A percentile compares a stretch with the other conserved stretches of the same genome.
These are phyloP conservation scores for Ellobius talpinus DNA, from an alignment of 2,113 vertebrate species.

Conservation along the genomic window DNA sequence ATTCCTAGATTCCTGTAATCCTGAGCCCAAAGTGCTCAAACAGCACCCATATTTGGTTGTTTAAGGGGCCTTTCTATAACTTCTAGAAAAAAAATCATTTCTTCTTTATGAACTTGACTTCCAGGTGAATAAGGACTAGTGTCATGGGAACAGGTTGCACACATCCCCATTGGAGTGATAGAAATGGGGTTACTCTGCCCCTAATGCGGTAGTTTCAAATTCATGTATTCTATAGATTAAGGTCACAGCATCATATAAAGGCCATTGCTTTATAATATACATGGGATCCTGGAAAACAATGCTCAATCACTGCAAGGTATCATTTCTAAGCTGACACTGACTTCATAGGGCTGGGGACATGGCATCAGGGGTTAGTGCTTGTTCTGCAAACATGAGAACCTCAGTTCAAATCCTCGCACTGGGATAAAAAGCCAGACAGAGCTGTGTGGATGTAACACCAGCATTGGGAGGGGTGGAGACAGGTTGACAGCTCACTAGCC, in stretches of 20 bases:
- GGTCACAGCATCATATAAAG: not conserved
- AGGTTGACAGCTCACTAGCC: not conserved
- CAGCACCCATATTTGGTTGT: not conserved
- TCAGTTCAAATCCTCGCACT: not conserved
- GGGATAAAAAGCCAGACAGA: not conserved
- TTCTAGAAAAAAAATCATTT: not conserved
- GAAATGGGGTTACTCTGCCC: not conserved
- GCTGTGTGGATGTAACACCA: not conserved
- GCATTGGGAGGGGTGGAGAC: not conserved
- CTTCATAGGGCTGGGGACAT: not conserved
- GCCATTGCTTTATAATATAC: not conserved
- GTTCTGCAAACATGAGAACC: not conserved
- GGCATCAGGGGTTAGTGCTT: not conserved
- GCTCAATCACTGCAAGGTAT: not conserved
- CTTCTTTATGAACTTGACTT: not conserved
- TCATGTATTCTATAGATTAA: too few species aligned
- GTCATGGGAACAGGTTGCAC: not conserved
- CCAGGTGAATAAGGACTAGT: not conserved
- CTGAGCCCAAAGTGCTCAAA: not conserved
- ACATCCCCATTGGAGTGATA: not conserved
- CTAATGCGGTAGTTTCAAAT: not conserved
- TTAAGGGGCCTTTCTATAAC: not conserved
- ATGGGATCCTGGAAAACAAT: not conserved
- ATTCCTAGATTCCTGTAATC: not conserved
- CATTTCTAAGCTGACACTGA: not conserved